These are phyloP conservation scores for Lycaon pictus DNA, from an alignment of 2,113 vertebrate species.

Conservation along the genomic window DNA sequence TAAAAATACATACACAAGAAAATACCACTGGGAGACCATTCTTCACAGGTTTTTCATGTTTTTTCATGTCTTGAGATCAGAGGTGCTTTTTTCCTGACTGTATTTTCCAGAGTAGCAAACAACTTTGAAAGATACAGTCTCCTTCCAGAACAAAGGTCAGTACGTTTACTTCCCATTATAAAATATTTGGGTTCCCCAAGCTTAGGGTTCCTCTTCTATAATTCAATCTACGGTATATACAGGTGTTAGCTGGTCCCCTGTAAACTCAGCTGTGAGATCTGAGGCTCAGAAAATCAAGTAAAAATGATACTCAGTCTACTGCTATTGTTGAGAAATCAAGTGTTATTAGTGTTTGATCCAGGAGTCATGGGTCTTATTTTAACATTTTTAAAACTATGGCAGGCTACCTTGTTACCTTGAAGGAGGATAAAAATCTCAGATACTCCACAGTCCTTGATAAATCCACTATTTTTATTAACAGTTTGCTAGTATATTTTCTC, in stretches of 20 bases:
- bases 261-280: background rate
- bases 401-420: background rate
- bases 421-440: background rate
- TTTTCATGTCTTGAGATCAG: background rate
- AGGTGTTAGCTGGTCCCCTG: background rate
- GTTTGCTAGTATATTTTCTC: background rate
- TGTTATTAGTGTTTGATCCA: background rate
- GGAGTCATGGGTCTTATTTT: background rate
- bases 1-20: background rate
- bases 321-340: background rate
- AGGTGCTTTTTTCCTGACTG: background rate
- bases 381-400: background rate
- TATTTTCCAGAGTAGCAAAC: background rate
- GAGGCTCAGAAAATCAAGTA: background rate
- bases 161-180: background rate
- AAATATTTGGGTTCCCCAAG: background rate
- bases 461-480: background rate
- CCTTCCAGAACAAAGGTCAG: background rate
- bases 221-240: background rate
- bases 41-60: background rate
- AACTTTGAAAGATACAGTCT: background rate
- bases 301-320: background rate
- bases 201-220: background rate
- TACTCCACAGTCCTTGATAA: background rate
- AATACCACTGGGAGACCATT: background rate